phyloP scores from a whole-genome alignment of 2,797 vertebrate genomes.

The Coregonus suidteri region DNA sequence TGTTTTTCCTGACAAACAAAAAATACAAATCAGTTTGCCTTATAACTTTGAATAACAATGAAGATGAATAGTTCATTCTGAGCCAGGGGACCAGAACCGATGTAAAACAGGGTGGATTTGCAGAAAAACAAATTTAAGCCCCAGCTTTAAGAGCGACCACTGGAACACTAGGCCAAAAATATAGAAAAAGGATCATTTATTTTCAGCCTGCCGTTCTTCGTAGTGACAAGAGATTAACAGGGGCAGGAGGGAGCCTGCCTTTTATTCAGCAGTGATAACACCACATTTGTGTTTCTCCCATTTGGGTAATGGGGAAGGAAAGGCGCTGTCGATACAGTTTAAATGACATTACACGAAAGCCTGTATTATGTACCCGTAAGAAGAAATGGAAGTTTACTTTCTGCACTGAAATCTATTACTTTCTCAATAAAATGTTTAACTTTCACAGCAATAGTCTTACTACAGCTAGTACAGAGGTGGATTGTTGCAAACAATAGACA shows the following conservation, averaged over 20 bases:
- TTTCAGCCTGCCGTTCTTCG: not conserved
- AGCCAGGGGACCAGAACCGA: no score
- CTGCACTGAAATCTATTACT: not conserved
- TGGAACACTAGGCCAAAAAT: not conserved
- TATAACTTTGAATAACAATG: no score
- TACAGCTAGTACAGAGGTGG: no score
- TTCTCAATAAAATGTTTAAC: no score
- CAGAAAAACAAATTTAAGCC: not conserved
- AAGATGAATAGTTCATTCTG: no score
- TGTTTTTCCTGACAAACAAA: no score
- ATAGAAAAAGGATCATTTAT: not conserved
- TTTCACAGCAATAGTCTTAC: no score
- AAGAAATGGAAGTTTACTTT: conserved; percentile 1
- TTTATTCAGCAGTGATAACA: not conserved
- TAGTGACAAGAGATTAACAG: no score
- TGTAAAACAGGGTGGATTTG: no score
- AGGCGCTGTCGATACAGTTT: not conserved
- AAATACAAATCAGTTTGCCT: no score
- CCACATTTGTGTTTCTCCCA: not conserved
- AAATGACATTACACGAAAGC: not conserved
- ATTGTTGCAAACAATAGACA: no score
- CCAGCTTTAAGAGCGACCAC: not conserved
- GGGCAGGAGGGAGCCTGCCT: not conserved
- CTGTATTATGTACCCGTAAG: not conserved
- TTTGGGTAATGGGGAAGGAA: not conserved